Conservation (phyloP, 2,113 vertebrate genomes). For the Lampris megalopsis region DNA sequence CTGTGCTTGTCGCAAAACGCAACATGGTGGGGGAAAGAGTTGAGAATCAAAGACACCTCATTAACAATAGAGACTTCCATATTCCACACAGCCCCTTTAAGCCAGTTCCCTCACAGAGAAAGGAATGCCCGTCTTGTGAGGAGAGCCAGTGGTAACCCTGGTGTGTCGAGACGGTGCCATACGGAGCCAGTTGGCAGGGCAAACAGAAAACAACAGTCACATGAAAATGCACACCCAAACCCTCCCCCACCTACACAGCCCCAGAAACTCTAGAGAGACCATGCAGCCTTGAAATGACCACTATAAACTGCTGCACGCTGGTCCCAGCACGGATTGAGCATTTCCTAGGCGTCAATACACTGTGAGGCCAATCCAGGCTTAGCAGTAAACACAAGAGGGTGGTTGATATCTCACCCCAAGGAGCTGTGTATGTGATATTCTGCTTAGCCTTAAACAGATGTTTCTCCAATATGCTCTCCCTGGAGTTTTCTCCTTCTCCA, state of each 20-base stretch:
- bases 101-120: conserved; percentile 56
- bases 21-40: conserved; percentile 47
- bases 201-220: conserved; percentile 65
- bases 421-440: conserved; percentile 39
- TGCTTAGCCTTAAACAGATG: conserved; percentile 30
- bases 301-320: conserved; percentile 68
- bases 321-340: conserved; percentile 69
- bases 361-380: conserved; percentile 54
- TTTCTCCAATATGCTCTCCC: conserved; percentile 3
- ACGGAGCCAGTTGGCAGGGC: conserved; percentile 57
- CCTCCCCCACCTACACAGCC: conserved; percentile 42
- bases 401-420: conserved; percentile 56
- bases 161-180: conserved; percentile 62
- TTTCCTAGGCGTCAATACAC: conserved; percentile 64
- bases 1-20: conserved; percentile 43
- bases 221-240: conserved; percentile 47
- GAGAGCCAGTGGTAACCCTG: conserved; percentile 48
- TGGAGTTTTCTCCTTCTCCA: conserved; percentile 12
- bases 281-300: conserved; percentile 70
- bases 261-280: conserved; percentile 64
- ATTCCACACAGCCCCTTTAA: conserved; percentile 73
- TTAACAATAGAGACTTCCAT: conserved; percentile 80
- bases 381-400: conserved; percentile 66
- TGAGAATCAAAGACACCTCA: conserved; percentile 68
- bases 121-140: conserved; percentile 32